phyloP scores from a whole-genome alignment of 2,797 vertebrate genomes.

The Pipistrellus nathusii region DNA sequence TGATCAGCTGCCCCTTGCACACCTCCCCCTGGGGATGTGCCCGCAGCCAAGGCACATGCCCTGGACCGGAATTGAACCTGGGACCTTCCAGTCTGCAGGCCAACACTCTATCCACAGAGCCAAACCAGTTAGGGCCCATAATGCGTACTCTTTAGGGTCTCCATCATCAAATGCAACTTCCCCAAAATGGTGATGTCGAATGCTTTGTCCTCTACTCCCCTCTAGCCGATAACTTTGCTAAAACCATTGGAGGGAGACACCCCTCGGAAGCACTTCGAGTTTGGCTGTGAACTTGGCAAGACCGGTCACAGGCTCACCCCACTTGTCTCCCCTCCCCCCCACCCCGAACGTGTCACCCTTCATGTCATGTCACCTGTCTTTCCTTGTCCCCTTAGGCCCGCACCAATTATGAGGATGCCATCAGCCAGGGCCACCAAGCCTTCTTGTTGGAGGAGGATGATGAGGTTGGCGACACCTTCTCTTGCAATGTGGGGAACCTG shows the following conservation, averaged over 20 bases:
- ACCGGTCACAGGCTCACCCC: neutral
- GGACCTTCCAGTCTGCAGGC: no score
- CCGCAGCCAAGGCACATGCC: no score
- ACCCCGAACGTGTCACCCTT: neutral
- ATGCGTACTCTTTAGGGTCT: neutral
- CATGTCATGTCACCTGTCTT: neutral
- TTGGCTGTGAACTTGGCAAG: neutral
- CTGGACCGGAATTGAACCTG: no score
- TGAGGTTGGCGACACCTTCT: slow-evolving; percentile 86
- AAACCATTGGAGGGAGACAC: neutral
- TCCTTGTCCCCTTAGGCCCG: slow-evolving; percentile 69
- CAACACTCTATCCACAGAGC: no score
- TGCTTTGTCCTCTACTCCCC: neutral
- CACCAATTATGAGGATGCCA: slow-evolving; percentile 72
- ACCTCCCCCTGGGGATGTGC: no score
- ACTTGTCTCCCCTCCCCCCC: neutral
- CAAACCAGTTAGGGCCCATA: neutral
- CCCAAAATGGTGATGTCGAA: neutral
- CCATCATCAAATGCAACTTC: neutral
- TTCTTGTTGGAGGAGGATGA: slow-evolving; percentile 91
- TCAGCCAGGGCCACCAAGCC: slow-evolving; percentile 83
- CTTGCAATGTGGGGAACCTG: slow-evolving; percentile 88
- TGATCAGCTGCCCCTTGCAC: no score
- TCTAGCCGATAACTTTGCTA: neutral
- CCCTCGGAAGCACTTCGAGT: neutral